Conservation (phyloP, 1,140 invertebrate genomes). For the Bombus fervidus region DNA sequence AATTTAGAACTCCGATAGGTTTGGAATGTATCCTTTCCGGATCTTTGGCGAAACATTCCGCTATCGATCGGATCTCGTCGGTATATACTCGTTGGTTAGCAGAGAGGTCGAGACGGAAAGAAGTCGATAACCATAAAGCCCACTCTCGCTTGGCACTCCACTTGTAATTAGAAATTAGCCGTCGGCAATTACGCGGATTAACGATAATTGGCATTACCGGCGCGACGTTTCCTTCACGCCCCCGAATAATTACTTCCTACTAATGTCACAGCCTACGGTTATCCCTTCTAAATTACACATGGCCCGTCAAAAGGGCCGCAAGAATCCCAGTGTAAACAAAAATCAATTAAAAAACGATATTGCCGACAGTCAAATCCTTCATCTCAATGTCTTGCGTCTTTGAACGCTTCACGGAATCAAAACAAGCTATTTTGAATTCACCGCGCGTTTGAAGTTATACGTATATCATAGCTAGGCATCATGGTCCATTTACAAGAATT, state of each 20-base stretch:
- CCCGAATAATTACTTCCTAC: slow-evolving; percentile 67
- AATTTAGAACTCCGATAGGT: background rate
- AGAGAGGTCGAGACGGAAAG: slow-evolving; percentile 9
- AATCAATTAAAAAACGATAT: background rate
- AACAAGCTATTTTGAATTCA: slow-evolving; percentile 1
- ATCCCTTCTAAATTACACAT: background rate
- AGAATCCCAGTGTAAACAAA: background rate
- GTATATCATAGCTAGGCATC: too few species aligned
- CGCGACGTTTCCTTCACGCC: slow-evolving; percentile 62
- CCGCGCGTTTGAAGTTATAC: background rate
- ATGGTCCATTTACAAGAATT: slow-evolving; percentile 6
- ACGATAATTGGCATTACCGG: slow-evolving; percentile 75
- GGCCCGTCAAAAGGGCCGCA: too few species aligned
- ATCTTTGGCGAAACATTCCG: background rate
- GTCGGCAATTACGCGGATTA: slow-evolving; percentile 74
- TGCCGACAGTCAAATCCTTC: too few species aligned
- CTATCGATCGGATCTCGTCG: background rate
- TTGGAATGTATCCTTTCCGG: background rate
- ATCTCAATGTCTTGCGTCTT: background rate
- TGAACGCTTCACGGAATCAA: background rate
- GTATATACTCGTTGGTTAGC: too few species aligned
- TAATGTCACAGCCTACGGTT: slow-evolving; percentile 48
- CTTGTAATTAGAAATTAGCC: slow-evolving; percentile 76
- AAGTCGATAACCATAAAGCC: slow-evolving; percentile 54
- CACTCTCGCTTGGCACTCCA: slow-evolving; percentile 52